These are phyloP conservation scores for Tauraco erythrolophus DNA, from an alignment of 2,113 vertebrate species.

Conservation along the genomic window DNA sequence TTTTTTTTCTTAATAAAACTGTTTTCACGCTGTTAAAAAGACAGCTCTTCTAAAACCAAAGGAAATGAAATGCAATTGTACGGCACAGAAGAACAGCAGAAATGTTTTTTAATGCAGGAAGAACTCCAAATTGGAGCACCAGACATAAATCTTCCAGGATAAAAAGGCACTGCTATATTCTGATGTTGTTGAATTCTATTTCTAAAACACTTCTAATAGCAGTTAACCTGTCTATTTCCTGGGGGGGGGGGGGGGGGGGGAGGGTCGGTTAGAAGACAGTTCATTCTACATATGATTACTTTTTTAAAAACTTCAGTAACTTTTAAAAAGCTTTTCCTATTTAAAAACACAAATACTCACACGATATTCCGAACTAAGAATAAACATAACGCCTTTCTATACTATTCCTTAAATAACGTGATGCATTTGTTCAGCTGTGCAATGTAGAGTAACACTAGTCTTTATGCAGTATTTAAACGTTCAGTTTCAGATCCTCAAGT, in stretches of 20 bases:
- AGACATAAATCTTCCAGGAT: not conserved
- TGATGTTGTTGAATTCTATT: not conserved
- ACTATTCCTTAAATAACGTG: not conserved
- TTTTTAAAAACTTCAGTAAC: not conserved
- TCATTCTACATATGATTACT: not conserved
- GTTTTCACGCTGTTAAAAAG: not conserved
- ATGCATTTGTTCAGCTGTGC: not conserved
- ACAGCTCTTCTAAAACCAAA: not conserved
- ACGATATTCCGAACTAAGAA: not conserved
- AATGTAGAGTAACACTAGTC: not conserved
- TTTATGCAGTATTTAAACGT: not conserved
- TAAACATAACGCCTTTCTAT: not conserved
- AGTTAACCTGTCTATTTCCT: not conserved
- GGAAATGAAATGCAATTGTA: not conserved
- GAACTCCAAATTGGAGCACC: not conserved
- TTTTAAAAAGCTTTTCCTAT: not conserved
- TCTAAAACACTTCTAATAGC: not conserved
- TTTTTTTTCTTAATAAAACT: not conserved
- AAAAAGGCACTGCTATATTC: not conserved
- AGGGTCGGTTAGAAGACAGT: no score
- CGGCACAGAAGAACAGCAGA: not conserved
- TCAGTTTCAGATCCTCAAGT: not conserved
- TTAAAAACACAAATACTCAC: not conserved
- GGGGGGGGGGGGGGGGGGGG: no score
- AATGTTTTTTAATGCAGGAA: not conserved